Conservation (phyloP, 1,140 invertebrate genomes). For the Zaprionus nigranus region DNA sequence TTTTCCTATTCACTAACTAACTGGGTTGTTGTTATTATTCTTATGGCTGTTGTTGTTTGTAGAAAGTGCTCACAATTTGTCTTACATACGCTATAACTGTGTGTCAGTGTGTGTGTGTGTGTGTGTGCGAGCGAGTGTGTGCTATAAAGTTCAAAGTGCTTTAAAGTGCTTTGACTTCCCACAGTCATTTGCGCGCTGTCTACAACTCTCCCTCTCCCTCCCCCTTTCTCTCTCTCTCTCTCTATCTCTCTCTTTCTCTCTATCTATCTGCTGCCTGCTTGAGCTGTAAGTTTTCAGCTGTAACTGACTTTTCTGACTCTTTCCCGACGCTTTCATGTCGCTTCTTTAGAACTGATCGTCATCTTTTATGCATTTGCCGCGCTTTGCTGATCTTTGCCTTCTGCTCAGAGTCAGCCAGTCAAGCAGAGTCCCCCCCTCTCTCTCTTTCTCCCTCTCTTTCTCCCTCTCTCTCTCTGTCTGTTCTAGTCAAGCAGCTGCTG, state of each 20-base stretch:
- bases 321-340: slow-evolving; percentile 22
- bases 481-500: slow-evolving; percentile 7
- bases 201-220: not conserved
- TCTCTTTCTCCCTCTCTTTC: not conserved
- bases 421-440: not conserved
- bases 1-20: slow-evolving; percentile 58
- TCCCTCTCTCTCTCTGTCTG: not conserved
- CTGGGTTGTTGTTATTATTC: slow-evolving; percentile 49
- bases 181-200: slow-evolving; percentile 38
- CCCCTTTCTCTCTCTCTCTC: not conserved
- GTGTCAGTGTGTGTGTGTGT: slow-evolving; percentile 5
- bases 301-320: slow-evolving; percentile 37
- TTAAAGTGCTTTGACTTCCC: slow-evolving; percentile 71
- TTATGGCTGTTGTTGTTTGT: slow-evolving; percentile 32
- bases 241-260: not conserved
- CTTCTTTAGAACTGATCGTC: slow-evolving; percentile 54
- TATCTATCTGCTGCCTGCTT: not conserved
- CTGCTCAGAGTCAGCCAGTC: not conserved
- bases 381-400: slow-evolving; percentile 49
- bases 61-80: slow-evolving; percentile 58
- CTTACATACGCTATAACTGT: slow-evolving; percentile 10
- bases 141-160: slow-evolving; percentile 75
- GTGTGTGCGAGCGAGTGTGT: slow-evolving; percentile 17
- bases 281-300: slow-evolving; percentile 33
- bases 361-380: slow-evolving; percentile 50